Conservation (phyloP, 1,140 invertebrate species). For the Heliconius hermathena region DNA sequence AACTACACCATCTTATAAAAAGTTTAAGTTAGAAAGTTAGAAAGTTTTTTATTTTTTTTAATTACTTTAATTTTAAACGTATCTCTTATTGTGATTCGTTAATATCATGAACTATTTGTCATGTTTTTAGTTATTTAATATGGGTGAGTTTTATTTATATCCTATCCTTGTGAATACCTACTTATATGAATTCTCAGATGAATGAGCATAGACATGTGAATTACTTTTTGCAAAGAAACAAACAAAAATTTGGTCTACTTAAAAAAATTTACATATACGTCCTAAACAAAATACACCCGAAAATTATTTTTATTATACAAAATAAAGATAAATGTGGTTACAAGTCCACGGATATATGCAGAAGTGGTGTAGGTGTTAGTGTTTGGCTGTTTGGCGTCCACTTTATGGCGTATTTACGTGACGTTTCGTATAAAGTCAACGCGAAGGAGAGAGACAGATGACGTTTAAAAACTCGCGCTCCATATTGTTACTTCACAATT, state of each 20-base stretch:
- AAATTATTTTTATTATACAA: not conserved
- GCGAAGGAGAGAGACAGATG: constrained; percentile 32
- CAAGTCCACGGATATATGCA: not conserved
- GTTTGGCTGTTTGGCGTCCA: too few species aligned
- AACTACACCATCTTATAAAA: too few species aligned
- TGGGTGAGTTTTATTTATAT: too few species aligned
- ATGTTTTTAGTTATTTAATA: too few species aligned
- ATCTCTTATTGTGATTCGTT: too few species aligned
- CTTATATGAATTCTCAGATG: too few species aligned
- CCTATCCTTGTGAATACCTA: too few species aligned
- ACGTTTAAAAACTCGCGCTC: constrained; percentile 23
- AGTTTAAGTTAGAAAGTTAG: too few species aligned
- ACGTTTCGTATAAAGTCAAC: not conserved
- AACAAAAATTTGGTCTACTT: not conserved
- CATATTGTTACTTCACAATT: constrained; percentile 25
- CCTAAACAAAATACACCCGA: not conserved
- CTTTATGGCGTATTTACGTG: too few species aligned
- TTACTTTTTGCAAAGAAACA: not conserved
- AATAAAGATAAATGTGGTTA: not conserved
- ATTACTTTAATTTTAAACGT: too few species aligned
- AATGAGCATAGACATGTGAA: not conserved
- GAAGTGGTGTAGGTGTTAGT: not conserved
- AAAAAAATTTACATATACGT: not conserved
- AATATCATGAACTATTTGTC: too few species aligned
- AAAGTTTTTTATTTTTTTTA: too few species aligned